A percentile compares a stretch with the other conserved stretches of the same genome.
Conservation (phyloP, 2,113 vertebrate genomes). For the Promerops cafer region DNA sequence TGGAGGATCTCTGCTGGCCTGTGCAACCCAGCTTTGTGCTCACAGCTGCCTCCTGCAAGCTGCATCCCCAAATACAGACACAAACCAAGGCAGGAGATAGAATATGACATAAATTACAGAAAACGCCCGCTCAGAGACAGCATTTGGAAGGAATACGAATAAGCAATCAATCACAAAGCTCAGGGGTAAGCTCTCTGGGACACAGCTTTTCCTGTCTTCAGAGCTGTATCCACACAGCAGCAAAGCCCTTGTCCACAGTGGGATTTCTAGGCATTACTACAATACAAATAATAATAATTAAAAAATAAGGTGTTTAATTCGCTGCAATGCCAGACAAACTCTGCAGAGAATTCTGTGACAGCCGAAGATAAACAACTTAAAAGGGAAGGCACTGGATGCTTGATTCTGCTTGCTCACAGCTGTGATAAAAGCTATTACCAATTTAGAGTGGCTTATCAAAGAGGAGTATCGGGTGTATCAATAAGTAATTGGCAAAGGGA, state of each 20-base stretch:
- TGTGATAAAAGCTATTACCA: slow-evolving; percentile 40
- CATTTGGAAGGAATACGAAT: neutral
- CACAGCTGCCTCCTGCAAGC: neutral
- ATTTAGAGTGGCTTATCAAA: slow-evolving; percentile 17
- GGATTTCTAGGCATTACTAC: slow-evolving; percentile 1
- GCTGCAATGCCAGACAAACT: neutral
- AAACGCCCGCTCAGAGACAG: neutral
- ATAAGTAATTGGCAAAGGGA: slow-evolving; percentile 29
- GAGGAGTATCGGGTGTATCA: slow-evolving; percentile 1
- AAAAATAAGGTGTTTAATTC: slow-evolving; percentile 46
- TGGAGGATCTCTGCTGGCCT: neutral
- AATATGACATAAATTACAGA: slow-evolving; percentile 40
- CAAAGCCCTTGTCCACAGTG: neutral
- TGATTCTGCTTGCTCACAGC: neutral
- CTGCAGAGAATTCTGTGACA: slow-evolving; percentile 11
- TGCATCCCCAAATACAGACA: slow-evolving; percentile 9
- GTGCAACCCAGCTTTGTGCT: neutral
- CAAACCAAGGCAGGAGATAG: neutral
- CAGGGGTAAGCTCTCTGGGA: neutral
- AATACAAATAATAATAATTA: slow-evolving; percentile 48
- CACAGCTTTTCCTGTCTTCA: neutral
- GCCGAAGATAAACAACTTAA: slow-evolving; percentile 34
- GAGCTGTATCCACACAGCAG: neutral
- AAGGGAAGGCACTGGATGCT: neutral
- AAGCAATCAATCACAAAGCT: slow-evolving; percentile 32